Conservation (phyloP, 2,797 vertebrate species). For the Coluber constrictor region DNA sequence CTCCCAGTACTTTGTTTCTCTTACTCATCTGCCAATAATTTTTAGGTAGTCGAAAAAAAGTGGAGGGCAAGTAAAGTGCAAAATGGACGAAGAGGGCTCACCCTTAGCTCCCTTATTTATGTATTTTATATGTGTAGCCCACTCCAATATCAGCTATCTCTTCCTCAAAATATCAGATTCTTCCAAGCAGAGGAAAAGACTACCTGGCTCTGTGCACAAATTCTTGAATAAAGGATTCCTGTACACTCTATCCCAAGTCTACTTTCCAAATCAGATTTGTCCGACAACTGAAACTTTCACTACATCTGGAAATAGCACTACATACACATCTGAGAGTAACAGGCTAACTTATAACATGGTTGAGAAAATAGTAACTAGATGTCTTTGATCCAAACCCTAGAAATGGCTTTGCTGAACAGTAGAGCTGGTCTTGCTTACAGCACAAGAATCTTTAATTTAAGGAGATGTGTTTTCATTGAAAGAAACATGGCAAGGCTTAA, state of each 20-base stretch:
- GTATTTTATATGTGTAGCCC: background rate
- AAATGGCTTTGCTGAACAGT: background rate
- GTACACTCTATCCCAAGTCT: background rate
- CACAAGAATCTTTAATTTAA: background rate
- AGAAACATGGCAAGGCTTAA: background rate
- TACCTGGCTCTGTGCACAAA: background rate
- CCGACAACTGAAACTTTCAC: background rate
- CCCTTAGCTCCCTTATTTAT: background rate
- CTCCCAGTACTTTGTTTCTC: background rate
- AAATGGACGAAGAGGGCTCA: background rate
- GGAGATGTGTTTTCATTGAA: background rate
- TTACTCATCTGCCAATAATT: background rate
- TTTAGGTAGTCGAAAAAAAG: background rate
- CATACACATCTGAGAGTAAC: background rate
- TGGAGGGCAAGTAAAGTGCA: background rate
- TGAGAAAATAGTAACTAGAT: background rate
- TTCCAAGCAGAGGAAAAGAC: background rate
- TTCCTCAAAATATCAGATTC: background rate
- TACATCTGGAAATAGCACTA: background rate
- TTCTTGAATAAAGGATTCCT: background rate
- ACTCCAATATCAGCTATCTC: background rate
- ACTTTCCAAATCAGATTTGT: background rate
- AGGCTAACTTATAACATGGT: background rate
- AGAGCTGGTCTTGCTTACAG: no score
- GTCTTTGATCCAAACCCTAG: background rate